phyloP scores from a whole-genome alignment of 2,797 vertebrate species.

The Lagodon rhomboides region DNA sequence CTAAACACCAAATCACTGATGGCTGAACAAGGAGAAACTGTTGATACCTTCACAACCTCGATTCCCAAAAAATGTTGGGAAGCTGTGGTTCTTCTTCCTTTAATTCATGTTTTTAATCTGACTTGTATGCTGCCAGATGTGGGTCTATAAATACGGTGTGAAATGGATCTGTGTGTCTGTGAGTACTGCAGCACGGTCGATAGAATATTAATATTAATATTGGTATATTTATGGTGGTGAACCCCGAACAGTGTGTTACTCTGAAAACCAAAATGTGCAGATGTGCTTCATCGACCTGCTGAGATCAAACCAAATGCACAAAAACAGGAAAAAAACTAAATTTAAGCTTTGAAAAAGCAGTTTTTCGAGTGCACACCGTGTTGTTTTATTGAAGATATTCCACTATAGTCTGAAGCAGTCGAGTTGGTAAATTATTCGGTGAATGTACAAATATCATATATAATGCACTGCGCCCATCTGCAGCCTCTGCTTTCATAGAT shows the following conservation, averaged over 20 bases:
- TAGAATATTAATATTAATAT: not conserved
- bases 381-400: conserved; percentile 14
- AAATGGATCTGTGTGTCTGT: not conserved
- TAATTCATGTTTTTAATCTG: not conserved
- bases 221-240: not conserved
- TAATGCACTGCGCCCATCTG: conserved; percentile 34
- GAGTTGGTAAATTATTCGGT: conserved; percentile 26
- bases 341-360: not conserved
- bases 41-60: no score
- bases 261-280: not conserved
- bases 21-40: no score
- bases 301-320: not conserved
- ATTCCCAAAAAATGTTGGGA: no score
- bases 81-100: not conserved
- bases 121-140: not conserved
- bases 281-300: not conserved
- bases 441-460: conserved; percentile 34
- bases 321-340: not conserved
- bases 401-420: not conserved
- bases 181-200: not conserved
- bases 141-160: not conserved
- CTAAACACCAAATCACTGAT: no score
- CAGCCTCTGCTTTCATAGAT: conserved; percentile 10
- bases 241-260: no score
- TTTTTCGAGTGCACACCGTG: not conserved